Conservation (phyloP, 2,888 invertebrate genomes). For the Acronicta aceris region DNA sequence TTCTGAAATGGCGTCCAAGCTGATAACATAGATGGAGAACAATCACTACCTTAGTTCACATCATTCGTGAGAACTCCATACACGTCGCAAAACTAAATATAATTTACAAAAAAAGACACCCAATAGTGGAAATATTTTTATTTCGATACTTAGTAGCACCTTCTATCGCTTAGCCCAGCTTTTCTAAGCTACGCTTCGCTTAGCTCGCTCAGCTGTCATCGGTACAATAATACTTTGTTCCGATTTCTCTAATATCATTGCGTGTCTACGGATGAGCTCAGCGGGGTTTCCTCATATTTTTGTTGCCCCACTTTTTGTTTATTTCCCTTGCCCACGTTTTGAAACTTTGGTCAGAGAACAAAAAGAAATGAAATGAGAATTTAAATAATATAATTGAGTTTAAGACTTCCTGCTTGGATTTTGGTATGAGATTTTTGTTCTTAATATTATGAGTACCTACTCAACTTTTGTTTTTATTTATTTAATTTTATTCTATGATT, state of each 20-base stretch:
- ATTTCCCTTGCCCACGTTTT: constrained; percentile 56
- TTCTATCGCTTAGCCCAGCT: constrained; percentile 2
- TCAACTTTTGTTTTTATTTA: constrained; percentile 19
- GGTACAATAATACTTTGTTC: constrained; percentile 49
- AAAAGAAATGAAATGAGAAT: constrained; percentile 53
- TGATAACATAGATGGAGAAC: too few species aligned
- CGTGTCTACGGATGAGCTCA: constrained; percentile 53
- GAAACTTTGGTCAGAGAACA: constrained; percentile 45
- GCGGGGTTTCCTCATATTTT: constrained; percentile 57
- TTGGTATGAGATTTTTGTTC: constrained; percentile 17
- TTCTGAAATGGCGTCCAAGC: too few species aligned
- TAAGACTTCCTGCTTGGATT: constrained; percentile 47
- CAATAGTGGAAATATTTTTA: too few species aligned
- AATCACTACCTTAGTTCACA: too few species aligned
- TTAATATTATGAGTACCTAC: constrained; percentile 17
- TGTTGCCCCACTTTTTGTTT: constrained; percentile 59
- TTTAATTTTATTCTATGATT: constrained; percentile 9
- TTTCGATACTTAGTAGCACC: too few species aligned
- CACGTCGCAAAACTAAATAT: too few species aligned
- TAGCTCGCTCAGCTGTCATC: constrained; percentile 41
- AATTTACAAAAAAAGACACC: too few species aligned
- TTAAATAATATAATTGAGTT: constrained; percentile 57
- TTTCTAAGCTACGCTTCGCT: constrained; percentile 23
- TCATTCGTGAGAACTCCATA: too few species aligned
- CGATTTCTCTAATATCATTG: constrained; percentile 61